Percentiles rank a stretch among this genome's conserved stretches.
phyloP scores from a whole-genome alignment of 2,797 vertebrate species.

The Sparus aurata region DNA sequence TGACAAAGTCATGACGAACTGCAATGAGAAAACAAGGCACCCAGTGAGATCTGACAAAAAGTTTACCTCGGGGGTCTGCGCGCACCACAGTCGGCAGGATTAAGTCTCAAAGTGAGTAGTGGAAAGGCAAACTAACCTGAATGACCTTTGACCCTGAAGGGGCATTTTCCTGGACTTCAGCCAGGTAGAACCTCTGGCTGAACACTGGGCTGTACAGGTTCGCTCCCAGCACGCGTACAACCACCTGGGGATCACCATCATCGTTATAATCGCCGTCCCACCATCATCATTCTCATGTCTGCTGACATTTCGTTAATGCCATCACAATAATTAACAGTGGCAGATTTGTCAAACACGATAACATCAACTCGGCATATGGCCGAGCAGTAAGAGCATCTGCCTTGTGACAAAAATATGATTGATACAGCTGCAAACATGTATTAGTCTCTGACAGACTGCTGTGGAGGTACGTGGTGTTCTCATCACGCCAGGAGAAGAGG shows the following conservation, averaged over 20 bases:
- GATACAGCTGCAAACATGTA: not conserved
- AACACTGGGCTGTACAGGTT: constrained; percentile 96
- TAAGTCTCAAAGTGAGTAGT: not conserved
- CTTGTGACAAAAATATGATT: constrained; percentile 7
- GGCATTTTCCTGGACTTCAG: constrained; percentile 93
- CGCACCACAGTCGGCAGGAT: too few species aligned
- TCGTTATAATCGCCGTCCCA: not conserved
- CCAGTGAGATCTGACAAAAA: too few species aligned
- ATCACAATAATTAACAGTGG: constrained; percentile 14
- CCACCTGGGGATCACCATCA: constrained; percentile 80
- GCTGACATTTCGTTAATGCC: constrained; percentile 29
- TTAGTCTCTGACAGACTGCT: constrained; percentile 4
- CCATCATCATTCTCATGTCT: constrained; percentile 21
- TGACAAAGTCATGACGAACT: too few species aligned
- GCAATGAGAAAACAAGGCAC: too few species aligned
- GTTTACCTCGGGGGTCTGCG: too few species aligned
- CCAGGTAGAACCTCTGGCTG: constrained; percentile 94
- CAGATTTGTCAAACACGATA: constrained; percentile 46
- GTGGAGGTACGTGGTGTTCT: not conserved
- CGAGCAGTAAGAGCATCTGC: constrained; percentile 5
- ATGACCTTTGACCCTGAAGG: constrained; percentile 89
- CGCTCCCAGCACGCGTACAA: constrained; percentile 88
- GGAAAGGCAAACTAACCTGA: constrained; percentile 72
- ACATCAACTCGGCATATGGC: constrained; percentile 23
- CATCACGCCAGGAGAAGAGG: constrained; percentile 20